Base-by-base conservation (phyloP, 2,797 vertebrate species). In the Euthynnus affinis region DNA sequence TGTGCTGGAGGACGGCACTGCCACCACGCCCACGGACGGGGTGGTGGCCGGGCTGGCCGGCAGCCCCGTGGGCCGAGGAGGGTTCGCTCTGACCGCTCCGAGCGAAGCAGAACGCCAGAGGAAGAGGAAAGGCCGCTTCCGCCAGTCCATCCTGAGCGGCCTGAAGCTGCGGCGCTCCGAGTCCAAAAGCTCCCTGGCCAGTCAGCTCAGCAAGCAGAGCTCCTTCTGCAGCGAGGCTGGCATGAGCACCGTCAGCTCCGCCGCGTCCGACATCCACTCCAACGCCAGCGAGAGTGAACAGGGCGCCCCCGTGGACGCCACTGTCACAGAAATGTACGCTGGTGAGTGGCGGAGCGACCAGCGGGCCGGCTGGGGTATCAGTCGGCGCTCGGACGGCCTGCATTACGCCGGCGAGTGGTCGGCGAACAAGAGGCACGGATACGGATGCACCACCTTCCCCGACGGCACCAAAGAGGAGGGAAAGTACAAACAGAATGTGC, bases 151-250 rank as follows among this genome's bases (percentile, higher is more conserved):
- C 90, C 95, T 99, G 53, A 98, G 97, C 0, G 97, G 98, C 51
- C 96, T 99, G 85, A 99, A 98, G 92, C 94, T 99, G 76, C 97
- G 98, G 17, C 97, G 98, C 83, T 99, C 98, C 0, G 98, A 99
- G 91, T 99, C 98, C 84, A 99, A 99, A 93, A 99, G 97, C 91
- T 99, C 98, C 12, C 88, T 99, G 92, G 98, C 98, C 85, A 99
- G 98, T 92, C 98, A 99, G 91, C 95, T 98, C 85, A 99, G 98
- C 96, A 99, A 99, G 91, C 98, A 99, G 95, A 99, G 98, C 94
- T 99, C 98, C 2, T 99, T 99, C 95, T 98, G 98, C 86, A 99
- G 98, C 23, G 98, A 99, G 93, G 97, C 98, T 0, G 98, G 97
- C 71, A 97, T 99, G 97, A 99, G 98, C 94, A 98, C 98, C 0